Conservation (phyloP, 2,113 vertebrate species). For the Sus scrofa region DNA sequence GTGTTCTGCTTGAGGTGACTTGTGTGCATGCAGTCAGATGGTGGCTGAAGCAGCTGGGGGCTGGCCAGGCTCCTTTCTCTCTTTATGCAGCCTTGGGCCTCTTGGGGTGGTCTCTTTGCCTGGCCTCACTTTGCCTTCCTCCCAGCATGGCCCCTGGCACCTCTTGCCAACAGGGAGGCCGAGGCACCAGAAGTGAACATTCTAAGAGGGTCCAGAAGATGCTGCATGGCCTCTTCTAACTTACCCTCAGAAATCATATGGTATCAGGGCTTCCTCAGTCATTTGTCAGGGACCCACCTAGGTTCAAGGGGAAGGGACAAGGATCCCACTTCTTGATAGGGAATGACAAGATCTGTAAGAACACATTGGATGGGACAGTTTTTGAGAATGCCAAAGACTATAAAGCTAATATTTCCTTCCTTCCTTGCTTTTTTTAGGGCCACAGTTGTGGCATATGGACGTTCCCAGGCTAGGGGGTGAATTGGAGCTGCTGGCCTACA, state of each 20-base stretch:
- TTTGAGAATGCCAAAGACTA: background rate
- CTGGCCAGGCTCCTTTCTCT: background rate
- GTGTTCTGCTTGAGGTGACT: background rate
- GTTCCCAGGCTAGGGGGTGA: no score
- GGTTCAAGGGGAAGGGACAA: background rate
- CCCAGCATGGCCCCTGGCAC: no score
- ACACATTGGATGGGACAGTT: background rate
- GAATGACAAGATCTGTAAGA: background rate
- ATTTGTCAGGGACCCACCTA: background rate
- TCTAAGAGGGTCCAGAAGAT: background rate
- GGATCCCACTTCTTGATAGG: background rate
- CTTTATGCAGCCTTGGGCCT: background rate
- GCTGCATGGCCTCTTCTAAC: background rate
- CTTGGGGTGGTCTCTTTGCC: background rate
- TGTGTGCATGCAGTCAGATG: background rate
- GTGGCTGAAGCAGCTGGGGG: background rate
- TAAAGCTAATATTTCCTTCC: constrained; percentile 20
- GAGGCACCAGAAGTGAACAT: background rate
- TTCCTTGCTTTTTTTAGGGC: no score
- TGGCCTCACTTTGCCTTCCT: background rate
- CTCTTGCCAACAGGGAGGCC: background rate
- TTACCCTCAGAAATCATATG: background rate
- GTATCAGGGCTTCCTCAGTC: rapidly evolving
- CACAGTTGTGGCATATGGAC: no score
- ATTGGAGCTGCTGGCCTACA: no score